Evolutionary conservation across 2,888 invertebrate genomes (phyloP), one percentile per base, ranked within the genome.

Genomic region (Lydus trimaculatus): DNA sequence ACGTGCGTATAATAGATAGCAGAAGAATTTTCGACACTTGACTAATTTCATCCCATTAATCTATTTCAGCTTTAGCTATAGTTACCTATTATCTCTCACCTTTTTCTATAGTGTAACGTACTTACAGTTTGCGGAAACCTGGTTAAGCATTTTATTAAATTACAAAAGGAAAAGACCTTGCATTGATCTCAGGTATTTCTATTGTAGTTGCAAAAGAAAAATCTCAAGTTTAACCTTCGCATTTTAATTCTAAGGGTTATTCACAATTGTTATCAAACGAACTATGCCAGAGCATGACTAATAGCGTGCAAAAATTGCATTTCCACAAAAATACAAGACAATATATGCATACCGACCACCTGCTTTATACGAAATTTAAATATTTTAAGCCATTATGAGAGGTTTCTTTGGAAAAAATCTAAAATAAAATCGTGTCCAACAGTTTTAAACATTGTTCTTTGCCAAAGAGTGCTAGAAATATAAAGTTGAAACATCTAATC

Each of bases 1-100:
- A 83, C 83, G 82, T 82, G 82, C 82, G 79, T 79, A 73, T 73
- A 75, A 75, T 74, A 80, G 80, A 80, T 79, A 81, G 78, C 76
- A 70, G 72, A 74, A 81, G 81, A 83, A 82, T 81, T 82, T 82
- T 78, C 79, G 83, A 82, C 83, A 82, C 75, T 80, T 82, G 80
- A 84, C 83, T 84, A 84, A 84, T 84, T 82, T 79, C 79, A 66
- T 36, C 69, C 75, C 83, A 83, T 84, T 83, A 82, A 83, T 84
- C 82, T 81, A 78, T 76, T 83, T 84, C 84, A 83, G 72, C 73
- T 75, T 76, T 78, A 74, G 78, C 79, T 78, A 76, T 78, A 80
- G 79, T 79, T 72, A 72, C 74, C 76, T 79, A 79, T 79, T 76
- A 75, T 78, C 71, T 75, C 71, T 73, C 64, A 72, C 77, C 77